phyloP scores from a whole-genome alignment of 2,113 vertebrate genomes.

The Albula goreensis region DNA sequence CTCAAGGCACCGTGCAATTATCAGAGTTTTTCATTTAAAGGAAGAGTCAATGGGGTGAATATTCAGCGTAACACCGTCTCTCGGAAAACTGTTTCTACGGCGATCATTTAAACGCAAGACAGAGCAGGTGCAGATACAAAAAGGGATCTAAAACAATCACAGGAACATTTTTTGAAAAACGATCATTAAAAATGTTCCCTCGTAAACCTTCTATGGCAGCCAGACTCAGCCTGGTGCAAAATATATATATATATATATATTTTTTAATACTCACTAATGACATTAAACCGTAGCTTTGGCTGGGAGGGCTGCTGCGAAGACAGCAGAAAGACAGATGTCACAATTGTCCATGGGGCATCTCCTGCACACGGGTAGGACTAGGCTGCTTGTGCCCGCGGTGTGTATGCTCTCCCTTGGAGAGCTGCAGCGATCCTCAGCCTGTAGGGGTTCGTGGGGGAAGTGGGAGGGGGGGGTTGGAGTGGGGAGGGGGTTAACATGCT shows the following conservation, averaged over 20 bases:
- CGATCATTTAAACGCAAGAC: background rate
- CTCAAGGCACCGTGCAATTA: constrained; percentile 9
- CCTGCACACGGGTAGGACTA: background rate
- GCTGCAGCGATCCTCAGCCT: background rate
- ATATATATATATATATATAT: too few relatives aligned
- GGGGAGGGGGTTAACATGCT: too few relatives aligned
- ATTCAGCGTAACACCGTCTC: background rate
- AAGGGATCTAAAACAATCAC: background rate
- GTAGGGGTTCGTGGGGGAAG: background rate
- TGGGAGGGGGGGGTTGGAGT: background rate
- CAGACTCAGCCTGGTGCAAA: background rate
- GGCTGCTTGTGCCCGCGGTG: background rate
- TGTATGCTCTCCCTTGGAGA: background rate
- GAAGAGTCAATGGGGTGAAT: constrained; percentile 17
- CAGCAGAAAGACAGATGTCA: background rate
- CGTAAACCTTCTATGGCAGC: background rate
- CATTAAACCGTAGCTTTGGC: background rate
- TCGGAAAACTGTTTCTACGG: constrained; percentile 3
- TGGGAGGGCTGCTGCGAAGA: background rate
- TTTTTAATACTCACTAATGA: background rate
- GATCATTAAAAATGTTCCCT: constrained; percentile 7
- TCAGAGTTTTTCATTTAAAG: constrained; percentile 13
- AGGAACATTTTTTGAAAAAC: constrained; percentile 2
- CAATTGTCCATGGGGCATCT: background rate
- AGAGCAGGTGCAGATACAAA: background rate